Percentiles rank a stretch among this genome's conserved stretches.
Evolutionary conservation across 1,140 invertebrate genomes (phyloP).

Genomic region (Platyscapa corneri): DNA sequence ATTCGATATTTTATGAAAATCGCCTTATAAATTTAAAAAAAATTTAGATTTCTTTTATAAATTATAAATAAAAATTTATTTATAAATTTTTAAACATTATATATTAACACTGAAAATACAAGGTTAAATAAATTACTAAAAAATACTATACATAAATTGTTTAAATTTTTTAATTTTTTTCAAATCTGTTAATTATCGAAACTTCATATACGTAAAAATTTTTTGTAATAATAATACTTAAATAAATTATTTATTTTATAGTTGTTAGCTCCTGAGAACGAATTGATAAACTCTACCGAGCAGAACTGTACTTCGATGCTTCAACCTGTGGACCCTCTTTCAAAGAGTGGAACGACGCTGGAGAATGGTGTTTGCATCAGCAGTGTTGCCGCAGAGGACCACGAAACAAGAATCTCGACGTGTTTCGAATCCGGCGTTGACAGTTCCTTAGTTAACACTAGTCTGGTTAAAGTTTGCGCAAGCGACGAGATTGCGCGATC

Average conservation of each 20-base stretch:
- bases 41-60: too few relatives aligned
- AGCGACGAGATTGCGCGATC: not conserved
- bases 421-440: not conserved
- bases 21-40: too few relatives aligned
- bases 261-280: not conserved
- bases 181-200: too few relatives aligned
- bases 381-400: not conserved
- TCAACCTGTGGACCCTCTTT: not conserved
- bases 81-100: too few relatives aligned
- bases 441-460: constrained; percentile 25
- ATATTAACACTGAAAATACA: too few relatives aligned
- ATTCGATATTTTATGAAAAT: too few relatives aligned
- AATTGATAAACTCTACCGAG: not conserved
- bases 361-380: constrained; percentile 19
- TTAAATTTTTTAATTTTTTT: too few relatives aligned
- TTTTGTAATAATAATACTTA: too few relatives aligned
- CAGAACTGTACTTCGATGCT: not conserved
- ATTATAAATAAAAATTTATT: too few relatives aligned
- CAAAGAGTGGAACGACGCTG: constrained; percentile 3
- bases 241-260: not conserved
- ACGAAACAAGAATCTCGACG: not conserved
- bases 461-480: constrained; percentile 30
- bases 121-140: too few relatives aligned
- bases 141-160: too few relatives aligned
- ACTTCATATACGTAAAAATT: too few relatives aligned